Evolutionary conservation across 1,140 invertebrate species (phyloP), one percentile per base, ranked within the genome.

Genomic region (Bombus consobrinus): DNA sequence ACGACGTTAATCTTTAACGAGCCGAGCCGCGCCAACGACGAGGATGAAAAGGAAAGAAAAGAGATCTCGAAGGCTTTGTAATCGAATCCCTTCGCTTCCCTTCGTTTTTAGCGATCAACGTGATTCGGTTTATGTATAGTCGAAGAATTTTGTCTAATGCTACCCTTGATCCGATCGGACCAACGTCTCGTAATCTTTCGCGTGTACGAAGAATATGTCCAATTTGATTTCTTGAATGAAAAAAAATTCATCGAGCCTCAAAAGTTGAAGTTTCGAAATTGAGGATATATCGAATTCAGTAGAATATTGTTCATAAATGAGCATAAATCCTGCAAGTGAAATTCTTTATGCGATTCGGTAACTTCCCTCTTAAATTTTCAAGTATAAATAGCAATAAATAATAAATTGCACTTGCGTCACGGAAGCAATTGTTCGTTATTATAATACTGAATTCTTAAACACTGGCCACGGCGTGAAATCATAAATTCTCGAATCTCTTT

Each of bases 1-100:
- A 82, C 81, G 72, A 86, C 82, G 90, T 91, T 91, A 91, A 91
- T 91, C 89, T 91, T 91, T 89, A 91, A 91, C 87, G 85, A 89
- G 74, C 73, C 76, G 85, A 90, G 74, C 53, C 87, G 83, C 80
- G 81, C 72, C 66, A 62, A 72, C 74, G 84, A 68, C 69, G 84
- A 28, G 75, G 37, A 57, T 0, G 64, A 34, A 13, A 9, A 32
- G 32, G 78, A 57, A n/a, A 13, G 57, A 53, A 64, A 85, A 88
- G 34, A 69, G 32, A 47, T 28, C 53, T 39, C 18, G 83, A 81
- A 75, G 83, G 86, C 86, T 89, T 89, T 89, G 89, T 91, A 91
- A 91, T 91, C 78, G 88, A 91, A 91, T 91, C 75, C 81, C 57
- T 73, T 64, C 57, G 34, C 18, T 41, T 32, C 37, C 57, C 34